These are phyloP conservation scores for Mustela nigripes DNA, from an alignment of 2,113 vertebrate species.

Conservation along the genomic window DNA sequence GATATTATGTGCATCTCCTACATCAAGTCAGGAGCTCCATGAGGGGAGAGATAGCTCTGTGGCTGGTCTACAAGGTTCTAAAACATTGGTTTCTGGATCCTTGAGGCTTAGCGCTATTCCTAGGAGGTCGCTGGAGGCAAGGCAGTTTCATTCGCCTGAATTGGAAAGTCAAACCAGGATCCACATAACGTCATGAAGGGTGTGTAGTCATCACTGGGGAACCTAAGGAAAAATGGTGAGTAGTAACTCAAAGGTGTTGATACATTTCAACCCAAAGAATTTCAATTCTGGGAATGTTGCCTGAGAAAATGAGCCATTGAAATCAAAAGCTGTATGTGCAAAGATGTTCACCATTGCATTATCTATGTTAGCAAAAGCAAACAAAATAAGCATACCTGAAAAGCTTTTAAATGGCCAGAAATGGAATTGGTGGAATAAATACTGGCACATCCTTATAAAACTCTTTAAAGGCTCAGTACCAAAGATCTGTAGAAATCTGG, in stretches of 20 bases:
- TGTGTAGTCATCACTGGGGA: background rate
- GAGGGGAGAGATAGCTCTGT: background rate
- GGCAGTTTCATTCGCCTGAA: background rate
- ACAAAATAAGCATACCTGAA: background rate
- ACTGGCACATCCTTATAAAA: background rate
- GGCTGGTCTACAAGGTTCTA: too few species aligned
- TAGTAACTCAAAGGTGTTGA: background rate
- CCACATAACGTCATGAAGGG: fast-evolving
- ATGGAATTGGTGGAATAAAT: background rate
- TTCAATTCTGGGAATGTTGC: background rate
- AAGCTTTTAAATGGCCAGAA: background rate
- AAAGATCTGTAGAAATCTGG: background rate
- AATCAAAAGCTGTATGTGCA: background rate
- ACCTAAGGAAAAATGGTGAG: background rate
- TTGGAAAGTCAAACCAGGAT: background rate
- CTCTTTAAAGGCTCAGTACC: background rate
- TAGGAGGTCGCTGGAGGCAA: background rate
- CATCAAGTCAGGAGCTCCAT: too few species aligned
- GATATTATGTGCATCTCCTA: background rate
- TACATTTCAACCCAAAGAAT: background rate
- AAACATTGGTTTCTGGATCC: background rate
- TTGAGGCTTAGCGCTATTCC: background rate
- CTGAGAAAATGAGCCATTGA: background rate
- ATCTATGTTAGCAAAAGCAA: background rate
- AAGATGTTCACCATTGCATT: background rate